Conservation (phyloP, 2,797 vertebrate species). For the Pteronotus mesoamericanus region DNA sequence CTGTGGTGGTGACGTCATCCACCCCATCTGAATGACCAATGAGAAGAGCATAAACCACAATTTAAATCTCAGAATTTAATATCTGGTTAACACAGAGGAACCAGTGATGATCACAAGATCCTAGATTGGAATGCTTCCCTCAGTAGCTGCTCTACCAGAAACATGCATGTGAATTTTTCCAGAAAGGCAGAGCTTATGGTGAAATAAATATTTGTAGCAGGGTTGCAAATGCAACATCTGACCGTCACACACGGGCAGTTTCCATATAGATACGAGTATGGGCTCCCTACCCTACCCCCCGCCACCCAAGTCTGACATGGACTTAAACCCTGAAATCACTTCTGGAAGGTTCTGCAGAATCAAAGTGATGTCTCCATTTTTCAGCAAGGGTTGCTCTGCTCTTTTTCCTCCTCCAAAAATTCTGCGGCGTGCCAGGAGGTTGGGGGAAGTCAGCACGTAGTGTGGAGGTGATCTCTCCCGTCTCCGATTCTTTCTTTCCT, state of each 20-base stretch:
- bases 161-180: fast-evolving
- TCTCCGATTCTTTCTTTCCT: background rate
- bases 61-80: conserved; percentile 37
- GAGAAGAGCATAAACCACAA: background rate
- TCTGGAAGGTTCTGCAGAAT: conserved; percentile 71
- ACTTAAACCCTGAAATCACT: background rate
- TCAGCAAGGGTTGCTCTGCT: background rate
- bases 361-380: background rate
- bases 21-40: background rate
- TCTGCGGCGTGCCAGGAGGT: background rate
- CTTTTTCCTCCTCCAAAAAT: background rate
- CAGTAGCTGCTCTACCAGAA: background rate
- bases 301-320: fast-evolving
- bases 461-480: conserved; percentile 51
- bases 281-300: background rate
- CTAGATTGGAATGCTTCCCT: background rate
- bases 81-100: background rate
- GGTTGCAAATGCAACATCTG: fast-evolving
- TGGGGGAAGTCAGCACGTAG: conserved; percentile 34
- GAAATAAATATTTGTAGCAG: background rate
- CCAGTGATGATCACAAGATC: background rate
- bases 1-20: fast-evolving
- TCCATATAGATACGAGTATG: background rate
- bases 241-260: background rate
- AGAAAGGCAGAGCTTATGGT: fast-evolving